phyloP scores from a whole-genome alignment of 2,113 vertebrate genomes.

The Brachypteracias leptosomus region DNA sequence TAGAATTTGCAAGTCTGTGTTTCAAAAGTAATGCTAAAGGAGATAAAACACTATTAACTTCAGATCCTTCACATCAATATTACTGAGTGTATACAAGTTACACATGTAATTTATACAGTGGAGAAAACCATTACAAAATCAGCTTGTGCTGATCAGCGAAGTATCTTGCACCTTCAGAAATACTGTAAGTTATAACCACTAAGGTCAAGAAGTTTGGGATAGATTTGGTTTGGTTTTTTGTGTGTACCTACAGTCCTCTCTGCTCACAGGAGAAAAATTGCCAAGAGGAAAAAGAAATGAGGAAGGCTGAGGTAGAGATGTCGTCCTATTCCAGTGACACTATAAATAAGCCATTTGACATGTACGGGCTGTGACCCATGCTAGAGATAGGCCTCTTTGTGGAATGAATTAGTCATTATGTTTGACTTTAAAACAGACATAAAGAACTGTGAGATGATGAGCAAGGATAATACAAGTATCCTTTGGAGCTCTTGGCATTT shows the following conservation, averaged over 20 bases:
- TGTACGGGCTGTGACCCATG: background rate
- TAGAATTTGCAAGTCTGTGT: background rate
- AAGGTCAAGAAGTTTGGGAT: background rate
- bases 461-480: background rate
- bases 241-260: background rate
- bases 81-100: background rate
- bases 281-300: background rate
- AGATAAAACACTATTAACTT: background rate
- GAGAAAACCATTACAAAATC: background rate
- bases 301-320: background rate
- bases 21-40: background rate
- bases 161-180: background rate
- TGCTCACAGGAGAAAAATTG: background rate
- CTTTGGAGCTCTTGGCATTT: background rate
- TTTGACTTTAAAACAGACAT: background rate
- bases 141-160: too few relatives aligned
- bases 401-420: background rate
- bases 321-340: background rate
- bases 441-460: background rate
- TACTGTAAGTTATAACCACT: background rate
- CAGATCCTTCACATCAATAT: background rate
- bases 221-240: background rate
- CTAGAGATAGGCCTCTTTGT: background rate
- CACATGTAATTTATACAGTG: background rate
- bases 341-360: background rate